Evolutionary conservation across 2,113 vertebrate species (phyloP).

Genomic region (Neofelis nebulosa): DNA sequence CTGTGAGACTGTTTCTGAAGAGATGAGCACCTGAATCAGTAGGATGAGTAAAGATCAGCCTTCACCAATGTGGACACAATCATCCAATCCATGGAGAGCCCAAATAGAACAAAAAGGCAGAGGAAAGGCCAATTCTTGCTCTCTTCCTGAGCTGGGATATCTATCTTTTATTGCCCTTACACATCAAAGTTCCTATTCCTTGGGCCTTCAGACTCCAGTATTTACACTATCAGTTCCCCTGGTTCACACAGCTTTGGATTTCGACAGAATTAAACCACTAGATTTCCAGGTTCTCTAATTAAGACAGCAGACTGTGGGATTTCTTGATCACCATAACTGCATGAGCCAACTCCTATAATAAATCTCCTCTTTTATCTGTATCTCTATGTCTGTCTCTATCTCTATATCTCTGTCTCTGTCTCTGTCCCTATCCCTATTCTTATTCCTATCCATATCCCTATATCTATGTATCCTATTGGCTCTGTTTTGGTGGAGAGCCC

Average conservation of each 20-base stretch:
- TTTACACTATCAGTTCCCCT: neutral
- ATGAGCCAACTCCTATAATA: neutral
- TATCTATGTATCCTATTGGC: neutral
- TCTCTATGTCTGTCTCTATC: neutral
- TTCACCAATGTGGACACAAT: neutral
- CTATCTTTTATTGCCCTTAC: neutral
- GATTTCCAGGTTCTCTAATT: neutral
- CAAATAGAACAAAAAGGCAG: neutral
- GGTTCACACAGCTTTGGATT: neutral
- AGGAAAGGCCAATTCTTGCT: neutral
- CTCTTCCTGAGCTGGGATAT: neutral
- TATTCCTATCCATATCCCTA: neutral
- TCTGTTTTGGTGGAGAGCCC: neutral
- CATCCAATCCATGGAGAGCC: neutral
- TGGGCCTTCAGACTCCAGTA: neutral
- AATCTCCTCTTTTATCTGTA: neutral
- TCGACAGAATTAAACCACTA: neutral
- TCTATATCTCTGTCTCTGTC: neutral
- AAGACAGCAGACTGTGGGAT: neutral
- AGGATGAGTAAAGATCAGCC: neutral
- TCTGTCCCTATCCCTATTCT: too few relatives aligned
- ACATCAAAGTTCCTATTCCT: neutral
- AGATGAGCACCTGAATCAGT: neutral
- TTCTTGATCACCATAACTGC: neutral
- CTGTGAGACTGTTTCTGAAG: neutral